Evolutionary conservation across 2,797 vertebrate genomes (phyloP), one percentile per base, ranked within the genome.

Genomic region (Glossophaga mutica): DNA sequence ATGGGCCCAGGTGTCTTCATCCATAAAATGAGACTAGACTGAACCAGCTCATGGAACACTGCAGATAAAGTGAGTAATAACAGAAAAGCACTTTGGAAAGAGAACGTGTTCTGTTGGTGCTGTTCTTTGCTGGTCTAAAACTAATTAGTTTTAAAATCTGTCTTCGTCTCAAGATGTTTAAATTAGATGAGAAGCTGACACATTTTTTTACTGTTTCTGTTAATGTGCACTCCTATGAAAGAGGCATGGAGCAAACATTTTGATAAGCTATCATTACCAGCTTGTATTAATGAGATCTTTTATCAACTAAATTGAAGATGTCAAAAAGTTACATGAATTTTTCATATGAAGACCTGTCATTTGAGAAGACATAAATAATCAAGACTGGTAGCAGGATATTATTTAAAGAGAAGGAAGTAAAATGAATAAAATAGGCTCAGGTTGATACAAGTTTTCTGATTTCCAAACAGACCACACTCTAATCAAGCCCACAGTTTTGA

Each of bases 91-190:
- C 70, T 90, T 70, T 96, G 83, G 84, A 88, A 91, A 82, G 42
- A 86, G 82, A 82, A 44, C 50, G 21, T 70, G 7, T 92, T 91
- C 95, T 87, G n/a, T 44, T 92, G 29, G 26, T 48, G 34, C 29
- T 67, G 2, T 92, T 42, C n/a, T 94, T 88, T 86, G 62, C 59
- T 95, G 57, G 87, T 59, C 44, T 67, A 65, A 59, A 89, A 76
- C 86, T 94, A 93, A 94, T 92, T 76, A 83, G 42, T 77, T 96
- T 94, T 96, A 50, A 95, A 87, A 81, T 91, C 39, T 93, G 57
- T 90, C 68, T 94, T 73, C 59, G 55, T 96, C 50, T 78, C 94
- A 86, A 90, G 37, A 71, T 95, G 34, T 94, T 87, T 96, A 65
- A 70, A 87, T 76, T 81, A 81, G 91, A 76, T 77, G 78, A 89